Conservation (phyloP, 2,113 vertebrate species). For the Campylomormyrus numenius region DNA sequence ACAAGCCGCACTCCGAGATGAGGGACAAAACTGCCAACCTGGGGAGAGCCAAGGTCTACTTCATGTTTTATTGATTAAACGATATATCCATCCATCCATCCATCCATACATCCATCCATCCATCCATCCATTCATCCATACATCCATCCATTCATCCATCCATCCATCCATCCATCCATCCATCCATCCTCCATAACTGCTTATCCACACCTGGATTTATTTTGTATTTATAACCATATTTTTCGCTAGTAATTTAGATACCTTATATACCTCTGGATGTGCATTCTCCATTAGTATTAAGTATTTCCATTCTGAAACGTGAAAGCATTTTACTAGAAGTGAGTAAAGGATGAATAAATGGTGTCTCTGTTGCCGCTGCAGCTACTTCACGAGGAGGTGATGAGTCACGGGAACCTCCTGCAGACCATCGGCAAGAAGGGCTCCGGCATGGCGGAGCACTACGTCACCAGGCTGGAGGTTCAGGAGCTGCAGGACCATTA, state of each 20-base stretch:
- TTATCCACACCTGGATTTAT: not conserved
- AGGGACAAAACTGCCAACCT: slow-evolving; percentile 81
- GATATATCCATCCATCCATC: not conserved
- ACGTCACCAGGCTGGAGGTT: slow-evolving; percentile 63
- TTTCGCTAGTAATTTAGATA: not conserved
- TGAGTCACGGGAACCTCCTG: slow-evolving; percentile 80
- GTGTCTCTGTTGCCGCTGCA: slow-evolving; percentile 45
- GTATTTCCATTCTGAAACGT: not conserved
- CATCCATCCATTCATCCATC: not conserved
- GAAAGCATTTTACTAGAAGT: not conserved
- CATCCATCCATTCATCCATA: not conserved
- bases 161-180: not conserved
- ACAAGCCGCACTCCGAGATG: slow-evolving; percentile 75
- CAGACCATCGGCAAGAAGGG: slow-evolving; percentile 85
- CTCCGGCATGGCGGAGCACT: slow-evolving; percentile 73
- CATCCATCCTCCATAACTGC: not conserved
- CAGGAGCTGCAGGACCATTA: slow-evolving; percentile 93
- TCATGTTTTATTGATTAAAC: slow-evolving; percentile 8
- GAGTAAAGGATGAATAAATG: not conserved
- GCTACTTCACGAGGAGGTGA: slow-evolving; percentile 86
- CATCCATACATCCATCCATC: not conserved
- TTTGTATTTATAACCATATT: not conserved
- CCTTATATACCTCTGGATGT: not conserved
- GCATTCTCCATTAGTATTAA: not conserved
- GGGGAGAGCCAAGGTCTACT: slow-evolving; percentile 78